Evolutionary conservation across 2,113 vertebrate species (phyloP), one percentile per base, ranked within the genome.

Genomic region (Gadus chalcogrammus): DNA sequence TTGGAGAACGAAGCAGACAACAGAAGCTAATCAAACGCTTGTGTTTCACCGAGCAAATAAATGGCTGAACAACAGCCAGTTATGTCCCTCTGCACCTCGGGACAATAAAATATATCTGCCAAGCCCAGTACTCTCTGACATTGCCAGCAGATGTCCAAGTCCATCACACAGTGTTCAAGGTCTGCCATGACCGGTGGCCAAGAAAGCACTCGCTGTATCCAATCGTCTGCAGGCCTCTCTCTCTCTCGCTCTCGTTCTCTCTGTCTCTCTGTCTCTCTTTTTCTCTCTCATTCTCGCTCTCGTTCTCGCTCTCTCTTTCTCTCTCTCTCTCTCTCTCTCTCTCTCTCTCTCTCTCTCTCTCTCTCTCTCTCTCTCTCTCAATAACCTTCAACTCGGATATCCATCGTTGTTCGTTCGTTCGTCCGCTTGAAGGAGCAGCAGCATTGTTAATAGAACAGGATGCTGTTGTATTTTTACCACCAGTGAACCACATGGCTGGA

Each of bases 31-130:
- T 74, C 68, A 80, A 65, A 35, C 24, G 55, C 78, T 73, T 79
- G 78, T 87, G 79, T 89, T 87, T 83, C 73, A 72, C 73, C 63
- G 16, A 67, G 53, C 74, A 78, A 81, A 82, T 59, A 85, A 83
- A 81, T 28, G 52, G 72, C 79, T 88, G 82, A 86, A 86, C 76
- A 82, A 81, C 79, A 83, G 87, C 84, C 85, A 88, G 77, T 79
- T 80, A 72, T 66, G 76, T 84, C 72, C 67, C 65, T 72, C 77
- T 66, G 83, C 75, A 81, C 80, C 79, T 73, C 64, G 72, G 71
- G 63, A 87, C 74, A 78, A 80, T 82, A 80, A 84, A 75, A 20
- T 17, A 20, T 17, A 67, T 70, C 48, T 17, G 18, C 73, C 18
- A 63, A 74, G 85, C 84, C 87, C 84, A 78, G 75, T 70, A 66